Evolutionary conservation across 92 coral and sea anemone genomes (phyloP).

Genomic region (Epizoanthus ramosus): DNA sequence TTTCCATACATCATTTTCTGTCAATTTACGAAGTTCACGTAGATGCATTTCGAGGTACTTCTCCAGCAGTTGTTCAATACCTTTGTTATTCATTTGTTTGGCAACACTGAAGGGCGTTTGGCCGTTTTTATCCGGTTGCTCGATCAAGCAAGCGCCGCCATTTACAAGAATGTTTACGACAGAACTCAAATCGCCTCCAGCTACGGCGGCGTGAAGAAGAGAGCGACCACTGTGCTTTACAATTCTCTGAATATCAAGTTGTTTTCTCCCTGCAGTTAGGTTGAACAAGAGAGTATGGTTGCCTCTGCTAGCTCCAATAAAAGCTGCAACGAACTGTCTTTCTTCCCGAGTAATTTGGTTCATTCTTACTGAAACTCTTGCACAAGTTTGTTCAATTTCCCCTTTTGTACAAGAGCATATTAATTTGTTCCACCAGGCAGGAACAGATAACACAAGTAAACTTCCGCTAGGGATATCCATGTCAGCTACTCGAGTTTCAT

Average conservation of each 20-base stretch:
- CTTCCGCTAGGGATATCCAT: slow-evolving; percentile 1
- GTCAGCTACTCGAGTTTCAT: slow-evolving; percentile 55
- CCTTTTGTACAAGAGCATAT: slow-evolving; percentile 56
- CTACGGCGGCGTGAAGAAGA: slow-evolving; percentile 62
- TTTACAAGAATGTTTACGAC: slow-evolving; percentile 58
- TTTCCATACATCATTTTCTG: background rate
- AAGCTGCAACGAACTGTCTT: slow-evolving; percentile 63
- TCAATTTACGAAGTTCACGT: slow-evolving; percentile 22
- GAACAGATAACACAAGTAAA: slow-evolving; percentile 43
- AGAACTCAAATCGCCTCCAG: slow-evolving; percentile 60
- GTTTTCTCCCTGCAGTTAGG: slow-evolving; percentile 44
- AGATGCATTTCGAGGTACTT: slow-evolving; percentile 48
- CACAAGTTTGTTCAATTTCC: slow-evolving; percentile 56
- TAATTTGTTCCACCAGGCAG: slow-evolving; percentile 58
- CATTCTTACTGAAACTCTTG: slow-evolving; percentile 57
- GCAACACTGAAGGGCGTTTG: slow-evolving; percentile 49
- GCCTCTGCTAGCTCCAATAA: slow-evolving; percentile 63
- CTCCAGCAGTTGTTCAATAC: slow-evolving; percentile 35
- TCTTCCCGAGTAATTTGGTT: slow-evolving; percentile 59
- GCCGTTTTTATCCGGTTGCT: slow-evolving; percentile 44
- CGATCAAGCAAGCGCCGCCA: slow-evolving; percentile 38
- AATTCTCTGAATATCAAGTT: slow-evolving; percentile 34
- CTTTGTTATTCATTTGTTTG: slow-evolving; percentile 42
- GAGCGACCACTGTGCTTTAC: slow-evolving; percentile 62
- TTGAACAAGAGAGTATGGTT: slow-evolving; percentile 42